Conservation (phyloP, 2,113 vertebrate species). For the Menidia beryllina region DNA sequence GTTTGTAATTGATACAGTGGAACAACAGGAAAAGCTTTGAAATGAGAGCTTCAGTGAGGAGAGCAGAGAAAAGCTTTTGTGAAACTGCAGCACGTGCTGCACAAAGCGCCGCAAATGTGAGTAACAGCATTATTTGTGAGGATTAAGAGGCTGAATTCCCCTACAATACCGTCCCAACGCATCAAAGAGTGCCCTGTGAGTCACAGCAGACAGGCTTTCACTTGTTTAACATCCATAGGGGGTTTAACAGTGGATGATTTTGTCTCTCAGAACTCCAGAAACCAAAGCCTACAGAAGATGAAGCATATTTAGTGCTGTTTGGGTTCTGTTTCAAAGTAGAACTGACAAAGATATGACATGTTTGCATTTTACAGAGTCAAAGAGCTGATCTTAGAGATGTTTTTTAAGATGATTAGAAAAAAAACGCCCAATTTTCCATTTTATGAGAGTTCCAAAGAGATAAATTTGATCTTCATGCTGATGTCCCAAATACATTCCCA, state of each 20-base stretch:
- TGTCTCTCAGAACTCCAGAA: neutral
- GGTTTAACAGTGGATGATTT: conserved; percentile 37
- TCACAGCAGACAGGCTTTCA: conserved; percentile 32
- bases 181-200: conserved; percentile 58
- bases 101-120: conserved; percentile 41
- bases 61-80: conserved; percentile 63
- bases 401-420: too few species aligned
- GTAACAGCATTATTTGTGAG: conserved; percentile 39
- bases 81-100: conserved; percentile 21
- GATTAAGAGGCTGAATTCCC: conserved; percentile 56
- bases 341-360: neutral
- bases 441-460: too few species aligned
- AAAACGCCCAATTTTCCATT: too few species aligned
- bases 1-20: conserved; percentile 74
- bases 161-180: conserved; percentile 29
- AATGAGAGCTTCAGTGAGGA: conserved; percentile 42
- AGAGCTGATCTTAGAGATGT: too few species aligned
- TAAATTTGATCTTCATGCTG: too few species aligned
- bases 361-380: neutral
- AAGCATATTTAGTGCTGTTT: neutral
- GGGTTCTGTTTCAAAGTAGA: neutral
- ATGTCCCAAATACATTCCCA: too few species aligned
- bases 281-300: conserved; percentile 37
- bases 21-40: conserved; percentile 50
- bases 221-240: conserved; percentile 19